phyloP scores from a whole-genome alignment of 1,140 invertebrate species.

The Euglossa dilemma region DNA sequence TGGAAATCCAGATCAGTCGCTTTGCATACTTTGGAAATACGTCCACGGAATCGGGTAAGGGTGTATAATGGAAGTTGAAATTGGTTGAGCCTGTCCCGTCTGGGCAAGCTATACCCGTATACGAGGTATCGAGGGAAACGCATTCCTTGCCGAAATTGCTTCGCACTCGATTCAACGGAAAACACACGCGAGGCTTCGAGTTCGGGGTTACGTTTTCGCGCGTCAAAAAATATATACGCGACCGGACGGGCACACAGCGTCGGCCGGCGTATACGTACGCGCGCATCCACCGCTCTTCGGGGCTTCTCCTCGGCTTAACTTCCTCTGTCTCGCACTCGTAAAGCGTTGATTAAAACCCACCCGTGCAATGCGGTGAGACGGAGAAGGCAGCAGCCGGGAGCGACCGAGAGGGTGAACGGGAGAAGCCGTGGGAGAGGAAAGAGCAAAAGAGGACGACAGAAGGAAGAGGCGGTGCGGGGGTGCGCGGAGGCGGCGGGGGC shows the following conservation, averaged over 20 bases:
- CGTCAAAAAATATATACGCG: constrained; percentile 75
- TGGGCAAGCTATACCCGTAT: constrained; percentile 73
- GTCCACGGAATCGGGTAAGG: constrained; percentile 73
- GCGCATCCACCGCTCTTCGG: constrained; percentile 9
- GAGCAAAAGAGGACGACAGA: not conserved
- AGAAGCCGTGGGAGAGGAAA: not conserved
- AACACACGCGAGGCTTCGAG: constrained; percentile 66
- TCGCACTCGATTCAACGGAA: constrained; percentile 73
- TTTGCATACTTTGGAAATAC: constrained; percentile 75
- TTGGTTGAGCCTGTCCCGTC: constrained; percentile 81
- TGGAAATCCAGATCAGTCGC: constrained; percentile 54
- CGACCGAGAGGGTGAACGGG: not conserved
- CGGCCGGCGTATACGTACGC: not conserved
- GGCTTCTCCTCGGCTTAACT: constrained; percentile 46
- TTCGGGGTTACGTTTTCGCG: constrained; percentile 76
- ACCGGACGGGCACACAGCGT: constrained; percentile 33
- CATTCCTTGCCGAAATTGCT: constrained; percentile 82
- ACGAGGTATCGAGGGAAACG: constrained; percentile 79
- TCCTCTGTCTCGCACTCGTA: constrained; percentile 55
- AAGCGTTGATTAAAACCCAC: constrained; percentile 79
- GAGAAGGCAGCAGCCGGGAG: not conserved
- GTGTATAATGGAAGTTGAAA: constrained; percentile 82
- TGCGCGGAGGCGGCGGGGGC: not conserved
- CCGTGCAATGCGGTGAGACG: constrained; percentile 62
- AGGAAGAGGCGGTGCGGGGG: not conserved